A percentile compares a stretch with the other conserved stretches of the same genome.
Conservation (phyloP, 2,113 vertebrate genomes). For the Gnathonemus longibarbis region DNA sequence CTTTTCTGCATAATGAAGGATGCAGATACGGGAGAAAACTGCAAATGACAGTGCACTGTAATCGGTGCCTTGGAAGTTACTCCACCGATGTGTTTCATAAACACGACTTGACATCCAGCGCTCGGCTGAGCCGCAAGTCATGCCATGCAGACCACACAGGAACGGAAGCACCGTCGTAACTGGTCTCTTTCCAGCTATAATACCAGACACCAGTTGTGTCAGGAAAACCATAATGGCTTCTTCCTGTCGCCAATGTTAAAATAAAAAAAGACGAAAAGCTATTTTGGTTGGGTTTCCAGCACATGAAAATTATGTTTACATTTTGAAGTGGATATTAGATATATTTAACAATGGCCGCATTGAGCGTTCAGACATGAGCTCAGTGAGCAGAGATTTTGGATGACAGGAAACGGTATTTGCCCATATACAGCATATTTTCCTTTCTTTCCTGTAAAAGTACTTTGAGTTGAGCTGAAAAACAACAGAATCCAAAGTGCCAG, state of each 20-base stretch:
- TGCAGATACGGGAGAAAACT: background rate
- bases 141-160: background rate
- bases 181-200: constrained; percentile 11
- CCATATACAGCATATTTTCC: background rate
- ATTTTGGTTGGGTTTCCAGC: background rate
- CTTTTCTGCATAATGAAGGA: background rate
- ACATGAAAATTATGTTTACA: constrained; percentile 6
- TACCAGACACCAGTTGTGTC: constrained; percentile 11
- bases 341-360: constrained; percentile 7
- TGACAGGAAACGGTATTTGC: background rate
- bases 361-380: background rate
- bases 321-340: constrained; percentile 11
- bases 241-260: background rate
- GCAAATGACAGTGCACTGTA: background rate
- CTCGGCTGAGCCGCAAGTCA: background rate
- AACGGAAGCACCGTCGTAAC: background rate
- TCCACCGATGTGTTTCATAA: background rate
- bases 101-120: background rate
- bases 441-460: background rate
- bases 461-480: background rate
- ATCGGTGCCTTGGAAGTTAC: background rate
- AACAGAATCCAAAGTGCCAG: background rate
- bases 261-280: background rate
- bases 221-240: constrained; percentile 17
- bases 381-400: background rate